phyloP scores from a whole-genome alignment of 2,888 invertebrate species.

The Nipponacmea schrenckii region DNA sequence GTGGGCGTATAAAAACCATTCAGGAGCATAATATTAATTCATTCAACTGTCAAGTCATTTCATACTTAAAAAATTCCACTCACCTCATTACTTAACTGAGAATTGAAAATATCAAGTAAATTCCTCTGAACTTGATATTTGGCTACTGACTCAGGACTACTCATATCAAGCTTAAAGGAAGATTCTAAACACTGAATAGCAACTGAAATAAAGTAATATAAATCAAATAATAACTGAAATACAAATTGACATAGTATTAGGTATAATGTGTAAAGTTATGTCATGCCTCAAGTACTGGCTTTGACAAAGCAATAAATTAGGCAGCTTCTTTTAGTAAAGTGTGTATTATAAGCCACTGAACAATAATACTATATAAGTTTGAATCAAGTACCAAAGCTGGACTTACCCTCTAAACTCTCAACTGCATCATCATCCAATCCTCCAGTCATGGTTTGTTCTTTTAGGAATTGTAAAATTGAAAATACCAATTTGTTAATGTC shows the following conservation, averaged over 20 bases:
- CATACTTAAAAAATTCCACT: no score
- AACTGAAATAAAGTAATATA: slow-evolving; percentile 71
- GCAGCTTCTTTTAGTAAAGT: no score
- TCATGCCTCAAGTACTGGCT: no score
- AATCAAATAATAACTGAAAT: neutral
- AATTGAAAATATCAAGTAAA: slow-evolving; percentile 70
- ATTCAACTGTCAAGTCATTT: no score
- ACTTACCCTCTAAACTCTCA: slow-evolving; percentile 81
- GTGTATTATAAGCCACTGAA: no score
- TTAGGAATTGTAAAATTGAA: slow-evolving; percentile 70
- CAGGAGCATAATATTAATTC: no score
- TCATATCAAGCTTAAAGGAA: slow-evolving; percentile 79
- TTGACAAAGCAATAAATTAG: no score
- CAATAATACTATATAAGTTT: no score
- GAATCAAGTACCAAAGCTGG: no score
- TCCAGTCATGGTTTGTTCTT: slow-evolving; percentile 67
- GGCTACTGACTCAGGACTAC: slow-evolving; percentile 62
- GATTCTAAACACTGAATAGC: slow-evolving; percentile 94
- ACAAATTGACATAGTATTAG: neutral
- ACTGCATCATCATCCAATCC: slow-evolving; percentile 69
- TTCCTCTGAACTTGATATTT: slow-evolving; percentile 64
- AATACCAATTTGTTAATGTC: slow-evolving; percentile 66
- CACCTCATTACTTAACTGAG: slow-evolving; percentile 49
- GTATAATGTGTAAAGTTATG: neutral
- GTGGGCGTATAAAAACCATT: no score